Evolutionary conservation across 2,113 vertebrate species (phyloP), one percentile per base, ranked within the genome.

Genomic region (Lophochroa leadbeateri): DNA sequence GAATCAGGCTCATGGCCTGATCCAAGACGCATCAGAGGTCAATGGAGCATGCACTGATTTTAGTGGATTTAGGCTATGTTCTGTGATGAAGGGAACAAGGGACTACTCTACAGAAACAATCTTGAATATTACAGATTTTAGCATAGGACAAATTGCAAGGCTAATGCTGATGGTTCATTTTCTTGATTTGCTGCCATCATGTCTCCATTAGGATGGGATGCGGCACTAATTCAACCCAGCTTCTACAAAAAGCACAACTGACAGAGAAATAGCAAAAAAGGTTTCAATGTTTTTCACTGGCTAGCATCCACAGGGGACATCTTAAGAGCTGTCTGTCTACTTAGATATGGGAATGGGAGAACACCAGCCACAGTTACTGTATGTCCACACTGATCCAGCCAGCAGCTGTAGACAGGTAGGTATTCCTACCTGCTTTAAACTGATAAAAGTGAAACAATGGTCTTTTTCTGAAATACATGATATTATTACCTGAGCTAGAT

Each of bases 401-500:
- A 82, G 44, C 27, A 69, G 33, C 9, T 19, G 5, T 13, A 79
- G 31, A 33, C 25, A 78, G 16, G 10, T 4, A 91, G 9, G 6
- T 28, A 31, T 64, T 77, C 27, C 23, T 57, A 58, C 12, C 5
- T 11, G 4, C 6, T 82, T 46, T 64, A 68, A 85, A 70, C 11
- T 17, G 8, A 43, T 50, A 27, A 68, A 84, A 33, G 4, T 18
- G 69, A 52, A 88, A 3, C 1, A 50, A 17, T 5, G 3, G 3
- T 3, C 1, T 52, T 46, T 25, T 84, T 53, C 44, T 47, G 0
- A 69, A 63, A 70, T 11, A 8, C 4, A 2, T 27, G 0, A 2
- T 24, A 52, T 55, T 23, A 31, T 74, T 52, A 43, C 7, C 9
- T 39, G 8, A 69, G 14, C 4, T 69, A 44, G 27, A 80, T 80